Percentiles rank a stretch among this genome's conserved stretches.
Evolutionary conservation across 2,888 invertebrate genomes (phyloP).

Genomic region (Notocelia uddmanniana): DNA sequence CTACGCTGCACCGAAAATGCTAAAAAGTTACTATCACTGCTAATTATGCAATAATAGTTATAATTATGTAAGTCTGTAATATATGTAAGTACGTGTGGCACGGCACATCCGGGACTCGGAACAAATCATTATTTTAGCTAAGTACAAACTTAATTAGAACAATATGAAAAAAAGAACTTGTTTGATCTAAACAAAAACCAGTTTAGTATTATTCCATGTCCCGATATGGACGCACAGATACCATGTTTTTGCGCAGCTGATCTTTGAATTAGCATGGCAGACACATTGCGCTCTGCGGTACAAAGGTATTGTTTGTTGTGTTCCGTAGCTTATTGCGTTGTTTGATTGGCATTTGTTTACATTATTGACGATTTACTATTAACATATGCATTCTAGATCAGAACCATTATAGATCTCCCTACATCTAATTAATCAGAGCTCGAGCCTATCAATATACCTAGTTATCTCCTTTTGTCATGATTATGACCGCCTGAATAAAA

Average conservation of each 20-base stretch:
- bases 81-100: no score
- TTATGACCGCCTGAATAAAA: neutral
- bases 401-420: neutral
- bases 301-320: conserved; percentile 39
- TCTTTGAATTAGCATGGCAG: conserved; percentile 41
- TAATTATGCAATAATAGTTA: no score
- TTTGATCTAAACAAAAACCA: conserved; percentile 25
- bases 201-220: conserved; percentile 29
- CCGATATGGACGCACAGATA: conserved; percentile 8
- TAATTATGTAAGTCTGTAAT: no score
- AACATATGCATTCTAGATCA: conserved; percentile 20
- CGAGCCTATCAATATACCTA: neutral
- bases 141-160: conserved; percentile 8
- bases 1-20: no score
- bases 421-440: neutral
- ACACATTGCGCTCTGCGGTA: conserved; percentile 44
- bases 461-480: neutral
- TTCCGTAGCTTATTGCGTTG: conserved; percentile 37
- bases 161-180: neutral
- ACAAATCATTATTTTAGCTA: neutral
- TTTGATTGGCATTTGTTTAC: conserved; percentile 37
- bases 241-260: conserved; percentile 33
- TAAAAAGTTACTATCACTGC: no score
- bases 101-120: neutral
- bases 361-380: conserved; percentile 14